Percentiles rank a stretch among this genome's conserved stretches.
Conservation (phyloP, 2,797 vertebrate species). For the Rousettus madagascariensis region DNA sequence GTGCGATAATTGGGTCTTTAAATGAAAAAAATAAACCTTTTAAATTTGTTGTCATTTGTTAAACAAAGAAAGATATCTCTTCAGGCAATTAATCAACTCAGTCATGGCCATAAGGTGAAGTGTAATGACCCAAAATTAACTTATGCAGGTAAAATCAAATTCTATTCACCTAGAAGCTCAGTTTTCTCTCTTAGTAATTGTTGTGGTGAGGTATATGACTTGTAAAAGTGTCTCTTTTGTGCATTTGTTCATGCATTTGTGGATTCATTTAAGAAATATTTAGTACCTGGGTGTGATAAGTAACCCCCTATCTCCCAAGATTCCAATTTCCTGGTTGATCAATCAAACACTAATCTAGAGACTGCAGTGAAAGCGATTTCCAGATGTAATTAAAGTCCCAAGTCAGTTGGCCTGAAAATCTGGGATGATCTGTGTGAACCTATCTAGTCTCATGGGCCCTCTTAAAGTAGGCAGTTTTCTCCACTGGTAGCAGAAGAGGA, state of each 20-base stretch:
- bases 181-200: not conserved
- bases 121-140: not conserved
- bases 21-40: not conserved
- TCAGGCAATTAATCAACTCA: not conserved
- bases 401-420: not conserved
- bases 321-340: not conserved
- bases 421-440: not conserved
- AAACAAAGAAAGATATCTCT: not conserved
- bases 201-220: not conserved
- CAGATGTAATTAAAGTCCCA: not conserved
- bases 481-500: not conserved
- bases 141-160: slow-evolving; percentile 17
- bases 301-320: not conserved
- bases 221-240: not conserved
- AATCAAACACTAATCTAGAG: not conserved
- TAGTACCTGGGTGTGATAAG: not conserved
- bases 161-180: not conserved
- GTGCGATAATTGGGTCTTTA: not conserved
- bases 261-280: slow-evolving; percentile 4
- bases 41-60: slow-evolving; percentile 6
- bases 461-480: not conserved
- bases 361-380: not conserved
- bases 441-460: not conserved
- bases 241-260: not conserved
- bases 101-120: not conserved